phyloP scores from a whole-genome alignment of 2,888 invertebrate species.

The Ennomos erosarius region DNA sequence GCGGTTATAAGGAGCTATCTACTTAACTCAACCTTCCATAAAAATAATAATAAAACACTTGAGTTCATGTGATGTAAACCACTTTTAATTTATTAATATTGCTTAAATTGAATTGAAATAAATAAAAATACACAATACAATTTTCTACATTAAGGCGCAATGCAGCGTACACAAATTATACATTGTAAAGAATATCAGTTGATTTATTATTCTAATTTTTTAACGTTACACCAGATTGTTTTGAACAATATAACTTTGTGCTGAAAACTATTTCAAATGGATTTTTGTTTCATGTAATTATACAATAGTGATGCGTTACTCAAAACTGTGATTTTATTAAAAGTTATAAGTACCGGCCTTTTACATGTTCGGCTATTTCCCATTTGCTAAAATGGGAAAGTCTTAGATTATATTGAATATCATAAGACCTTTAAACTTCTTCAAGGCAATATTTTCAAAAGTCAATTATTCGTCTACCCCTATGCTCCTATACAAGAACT shows the following conservation, averaged over 20 bases:
- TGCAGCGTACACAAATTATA: constrained; percentile 58
- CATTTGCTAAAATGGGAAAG: constrained; percentile 1
- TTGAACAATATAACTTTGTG: neutral
- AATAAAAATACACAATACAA: constrained; percentile 75
- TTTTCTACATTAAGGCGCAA: constrained; percentile 67
- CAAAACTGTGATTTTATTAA: neutral
- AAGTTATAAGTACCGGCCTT: neutral
- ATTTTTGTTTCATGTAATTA: neutral
- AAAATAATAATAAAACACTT: constrained; percentile 42
- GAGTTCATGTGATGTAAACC: constrained; percentile 65
- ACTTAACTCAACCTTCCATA: too few relatives aligned
- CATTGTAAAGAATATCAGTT: constrained; percentile 30
- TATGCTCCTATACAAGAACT: constrained; percentile 16
- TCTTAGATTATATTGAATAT: constrained; percentile 25
- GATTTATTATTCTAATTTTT: constrained; percentile 36
- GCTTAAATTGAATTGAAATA: constrained; percentile 81
- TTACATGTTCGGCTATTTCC: neutral
- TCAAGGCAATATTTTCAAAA: constrained; percentile 25
- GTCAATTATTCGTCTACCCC: constrained; percentile 16
- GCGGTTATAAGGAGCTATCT: too few relatives aligned
- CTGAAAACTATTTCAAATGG: neutral
- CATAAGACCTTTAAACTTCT: constrained; percentile 32
- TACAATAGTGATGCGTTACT: neutral
- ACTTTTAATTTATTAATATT: constrained; percentile 79
- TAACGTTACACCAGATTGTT: constrained; percentile 23